These are phyloP conservation scores for Poeciliopsis presidionis DNA, from an alignment of 2,797 vertebrate genomes.

Conservation along the genomic window DNA sequence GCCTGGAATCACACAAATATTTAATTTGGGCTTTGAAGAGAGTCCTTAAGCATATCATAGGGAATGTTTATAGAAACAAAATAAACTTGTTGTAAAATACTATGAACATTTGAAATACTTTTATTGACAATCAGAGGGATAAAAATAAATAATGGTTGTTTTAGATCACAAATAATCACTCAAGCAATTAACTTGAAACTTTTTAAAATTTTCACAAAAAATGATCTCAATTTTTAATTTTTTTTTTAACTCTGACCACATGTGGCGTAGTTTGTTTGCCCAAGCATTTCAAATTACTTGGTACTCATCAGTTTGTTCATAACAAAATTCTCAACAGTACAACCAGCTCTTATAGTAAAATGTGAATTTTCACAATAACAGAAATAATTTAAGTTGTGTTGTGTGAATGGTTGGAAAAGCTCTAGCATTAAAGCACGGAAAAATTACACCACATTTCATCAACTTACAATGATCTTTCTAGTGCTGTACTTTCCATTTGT, in stretches of 20 bases:
- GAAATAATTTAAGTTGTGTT: neutral
- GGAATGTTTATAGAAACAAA: neutral
- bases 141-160: neutral
- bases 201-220: neutral
- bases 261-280: neutral
- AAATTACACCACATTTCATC: no score
- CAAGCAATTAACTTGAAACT: neutral
- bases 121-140: neutral
- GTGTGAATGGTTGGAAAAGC: no score
- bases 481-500: neutral
- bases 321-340: slow-evolving; percentile 29
- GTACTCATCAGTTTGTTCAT: slow-evolving; percentile 33
- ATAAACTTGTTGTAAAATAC: slow-evolving; percentile 5
- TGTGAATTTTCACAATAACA: neutral
- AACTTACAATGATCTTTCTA: neutral
- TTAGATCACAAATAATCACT: neutral
- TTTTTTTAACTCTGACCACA: neutral
- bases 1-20: slow-evolving; percentile 9
- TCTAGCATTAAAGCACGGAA: no score
- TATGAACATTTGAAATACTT: slow-evolving; percentile 5
- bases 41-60: neutral
- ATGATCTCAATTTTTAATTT: neutral
- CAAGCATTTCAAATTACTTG: slow-evolving; percentile 13
- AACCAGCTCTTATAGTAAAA: slow-evolving; percentile 19
- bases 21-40: neutral